Base-by-base conservation (phyloP, 2,113 vertebrate genomes). In the Ictidomys tridecemlineatus region DNA sequence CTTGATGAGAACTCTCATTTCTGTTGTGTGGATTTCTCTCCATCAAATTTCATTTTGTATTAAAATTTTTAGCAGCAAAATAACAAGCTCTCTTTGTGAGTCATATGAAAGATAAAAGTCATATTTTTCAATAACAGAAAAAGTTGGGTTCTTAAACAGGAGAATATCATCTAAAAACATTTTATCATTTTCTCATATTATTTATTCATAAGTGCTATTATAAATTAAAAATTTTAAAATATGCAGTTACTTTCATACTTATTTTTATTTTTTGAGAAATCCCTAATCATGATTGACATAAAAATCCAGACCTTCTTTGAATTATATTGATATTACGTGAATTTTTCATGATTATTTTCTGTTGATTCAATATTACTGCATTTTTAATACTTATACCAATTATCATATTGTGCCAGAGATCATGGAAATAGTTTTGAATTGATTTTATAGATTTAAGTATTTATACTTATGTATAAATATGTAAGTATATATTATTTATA, bases 341-440 rank as follows among this genome's bases (percentile, higher is more conserved):
- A 8, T 79, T 91, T 83, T 96, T 73, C 14, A 39, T 88, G 53
- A 58, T 61, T 39, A 91, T 8, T 73, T 91, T 91, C 28, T 34
- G 84, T 93, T 80, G 10, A 39, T 39, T 53, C 9, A 91, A 93
- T 16, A 88, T 72, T 39, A 88, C 6, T 58, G 4, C 14, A 85
- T 48, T 78, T 94, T 84, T 58, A 70, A 32, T 91, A 91, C 5
- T 72, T 76, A 95, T 67, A 0, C n/a, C 16, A 61, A 65, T 80
- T 10, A 76, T 85, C 5, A 88, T 13, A 78, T 72, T 88, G 32
- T 37, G 39, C 37, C 37, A 73, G 32, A 22, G 5, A 77, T 76
- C 6, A 73, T 61, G 56, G 76, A 87, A 93, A 53, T 72, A 14
- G 12, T 8, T 85, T 74, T 91, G 45, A 72, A 58, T 65, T 74